These are phyloP conservation scores for Eurytoma californica DNA, from an alignment of 2,888 invertebrate genomes.

Conservation along the genomic window DNA sequence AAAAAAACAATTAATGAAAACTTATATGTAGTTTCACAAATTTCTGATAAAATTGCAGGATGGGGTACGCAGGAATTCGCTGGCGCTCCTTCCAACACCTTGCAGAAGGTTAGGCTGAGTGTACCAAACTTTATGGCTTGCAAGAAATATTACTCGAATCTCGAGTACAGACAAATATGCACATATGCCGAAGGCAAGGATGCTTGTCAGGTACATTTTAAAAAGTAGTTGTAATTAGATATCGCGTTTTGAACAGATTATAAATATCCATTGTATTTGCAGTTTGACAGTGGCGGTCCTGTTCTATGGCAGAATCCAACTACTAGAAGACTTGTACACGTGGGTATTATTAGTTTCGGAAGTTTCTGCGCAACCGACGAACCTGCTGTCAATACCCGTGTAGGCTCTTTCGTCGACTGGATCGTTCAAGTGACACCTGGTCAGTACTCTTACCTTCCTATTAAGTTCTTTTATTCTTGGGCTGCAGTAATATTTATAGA, in stretches of 20 bases:
- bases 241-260: too few species aligned
- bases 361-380: constrained; percentile 75
- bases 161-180: constrained; percentile 74
- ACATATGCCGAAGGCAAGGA: constrained; percentile 77
- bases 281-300: constrained; percentile 78
- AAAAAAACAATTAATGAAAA: too few species aligned
- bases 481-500: too few species aligned
- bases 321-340: constrained; percentile 60
- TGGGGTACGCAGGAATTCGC: constrained; percentile 79
- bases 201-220: constrained; percentile 77
- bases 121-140: constrained; percentile 76
- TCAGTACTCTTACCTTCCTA: constrained; percentile 34
- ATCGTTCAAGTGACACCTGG: constrained; percentile 71
- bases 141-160: constrained; percentile 58
- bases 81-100: constrained; percentile 75
- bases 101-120: constrained; percentile 77
- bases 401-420: constrained; percentile 78
- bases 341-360: constrained; percentile 79
- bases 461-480: neutral
- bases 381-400: constrained; percentile 78
- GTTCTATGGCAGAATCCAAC: constrained; percentile 76
- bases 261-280: too few species aligned
- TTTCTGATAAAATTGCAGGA: constrained; percentile 73
- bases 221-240: too few species aligned
- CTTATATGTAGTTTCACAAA: too few species aligned